Evolutionary conservation across 2,113 vertebrate genomes (phyloP).

Genomic region (Stegostoma tigrinum): DNA sequence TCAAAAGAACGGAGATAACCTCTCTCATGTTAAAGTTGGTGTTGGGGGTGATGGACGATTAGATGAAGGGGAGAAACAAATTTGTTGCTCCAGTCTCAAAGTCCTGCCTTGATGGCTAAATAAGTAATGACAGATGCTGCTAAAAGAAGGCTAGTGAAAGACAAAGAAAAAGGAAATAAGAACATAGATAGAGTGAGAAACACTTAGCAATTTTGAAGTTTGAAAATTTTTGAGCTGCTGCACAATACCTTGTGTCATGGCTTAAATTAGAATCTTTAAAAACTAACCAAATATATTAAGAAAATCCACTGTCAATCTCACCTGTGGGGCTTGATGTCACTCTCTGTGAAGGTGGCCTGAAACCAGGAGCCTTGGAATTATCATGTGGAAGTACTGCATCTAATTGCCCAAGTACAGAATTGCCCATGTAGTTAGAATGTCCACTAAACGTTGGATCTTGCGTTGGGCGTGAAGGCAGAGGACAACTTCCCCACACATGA

Average conservation of each 20-base stretch:
- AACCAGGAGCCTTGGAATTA: slow-evolving; percentile 91
- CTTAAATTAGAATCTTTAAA: background rate
- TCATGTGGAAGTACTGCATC: slow-evolving; percentile 82
- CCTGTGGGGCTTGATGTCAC: slow-evolving; percentile 86
- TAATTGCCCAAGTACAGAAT: slow-evolving; percentile 77
- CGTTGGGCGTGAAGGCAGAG: slow-evolving; percentile 75
- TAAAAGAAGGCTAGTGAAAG: background rate
- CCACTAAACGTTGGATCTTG: slow-evolving; percentile 80
- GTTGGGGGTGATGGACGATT: background rate
- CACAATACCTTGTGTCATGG: background rate
- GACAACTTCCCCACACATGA: slow-evolving; percentile 89
- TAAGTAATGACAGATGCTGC: background rate
- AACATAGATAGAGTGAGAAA: background rate
- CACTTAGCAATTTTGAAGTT: background rate
- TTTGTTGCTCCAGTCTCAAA: background rate
- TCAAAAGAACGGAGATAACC: background rate
- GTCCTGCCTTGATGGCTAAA: background rate
- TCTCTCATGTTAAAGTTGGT: background rate
- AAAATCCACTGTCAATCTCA: slow-evolving; percentile 48
- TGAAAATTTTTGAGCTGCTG: background rate
- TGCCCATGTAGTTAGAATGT: slow-evolving; percentile 76
- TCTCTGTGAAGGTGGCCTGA: slow-evolving; percentile 80
- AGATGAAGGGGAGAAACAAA: background rate
- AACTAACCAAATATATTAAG: background rate
- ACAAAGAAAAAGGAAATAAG: background rate